Conservation (phyloP, 2,113 vertebrate species). For the Todiramphus saurophagus region DNA sequence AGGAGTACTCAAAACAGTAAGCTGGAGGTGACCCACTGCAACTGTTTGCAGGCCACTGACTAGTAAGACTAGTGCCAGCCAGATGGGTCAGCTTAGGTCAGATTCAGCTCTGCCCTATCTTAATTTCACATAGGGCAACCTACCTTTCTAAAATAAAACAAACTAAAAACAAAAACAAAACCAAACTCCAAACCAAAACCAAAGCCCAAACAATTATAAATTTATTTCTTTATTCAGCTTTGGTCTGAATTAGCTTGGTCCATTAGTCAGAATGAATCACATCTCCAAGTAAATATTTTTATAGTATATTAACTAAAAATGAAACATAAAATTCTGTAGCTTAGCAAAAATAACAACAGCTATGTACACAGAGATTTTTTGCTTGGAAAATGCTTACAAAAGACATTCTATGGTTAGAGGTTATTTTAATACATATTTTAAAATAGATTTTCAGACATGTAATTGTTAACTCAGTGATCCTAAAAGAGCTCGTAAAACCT, state of each 20-base stretch:
- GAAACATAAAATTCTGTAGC: slow-evolving; percentile 1
- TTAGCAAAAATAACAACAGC: slow-evolving; percentile 29
- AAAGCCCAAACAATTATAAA: not conserved
- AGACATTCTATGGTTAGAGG: not conserved
- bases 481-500: not conserved
- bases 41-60: not conserved
- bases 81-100: not conserved
- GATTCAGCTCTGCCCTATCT: not conserved
- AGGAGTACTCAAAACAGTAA: not conserved
- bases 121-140: not conserved
- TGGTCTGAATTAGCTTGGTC: not conserved
- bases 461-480: not conserved
- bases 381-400: not conserved
- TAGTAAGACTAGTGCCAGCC: not conserved
- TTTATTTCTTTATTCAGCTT: not conserved
- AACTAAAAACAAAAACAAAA: not conserved
- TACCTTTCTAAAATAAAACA: not conserved
- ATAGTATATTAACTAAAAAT: not conserved
- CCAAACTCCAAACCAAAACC: not conserved
- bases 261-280: slow-evolving; percentile 25
- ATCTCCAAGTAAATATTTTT: slow-evolving; percentile 56
- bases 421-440: not conserved
- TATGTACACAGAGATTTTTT: not conserved
- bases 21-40: not conserved
- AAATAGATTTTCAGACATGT: not conserved